Percentiles rank a stretch among this genome's conserved stretches.
Conservation (phyloP, 1,140 invertebrate genomes). For the Drosophila takahashii region DNA sequence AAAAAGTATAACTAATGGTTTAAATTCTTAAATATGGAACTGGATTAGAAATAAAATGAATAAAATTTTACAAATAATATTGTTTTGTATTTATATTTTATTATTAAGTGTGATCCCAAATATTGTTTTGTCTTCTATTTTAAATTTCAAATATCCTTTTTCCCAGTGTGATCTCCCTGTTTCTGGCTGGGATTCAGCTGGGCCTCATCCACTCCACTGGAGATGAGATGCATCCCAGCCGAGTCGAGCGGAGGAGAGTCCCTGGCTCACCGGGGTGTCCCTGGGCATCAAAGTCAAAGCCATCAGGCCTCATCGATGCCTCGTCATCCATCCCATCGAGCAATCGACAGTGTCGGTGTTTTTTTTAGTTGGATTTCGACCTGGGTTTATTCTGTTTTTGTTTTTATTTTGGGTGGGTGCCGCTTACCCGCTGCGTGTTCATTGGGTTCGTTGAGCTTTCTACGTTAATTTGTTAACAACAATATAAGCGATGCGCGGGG, state of each 20-base stretch:
- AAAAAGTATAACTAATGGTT: too few relatives aligned
- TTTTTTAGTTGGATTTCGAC: slow-evolving; percentile 35
- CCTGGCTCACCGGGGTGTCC: slow-evolving; percentile 73
- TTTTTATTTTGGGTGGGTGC: slow-evolving; percentile 62
- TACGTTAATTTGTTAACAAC: slow-evolving; percentile 82
- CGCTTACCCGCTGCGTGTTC: slow-evolving; percentile 66
- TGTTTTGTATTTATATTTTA: too few relatives aligned
- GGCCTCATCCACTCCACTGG: slow-evolving; percentile 27
- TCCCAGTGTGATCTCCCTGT: slow-evolving; percentile 1
- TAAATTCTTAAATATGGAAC: too few relatives aligned
- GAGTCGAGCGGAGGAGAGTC: slow-evolving; percentile 4
- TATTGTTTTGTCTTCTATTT: too few relatives aligned
- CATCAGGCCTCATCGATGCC: slow-evolving; percentile 54
- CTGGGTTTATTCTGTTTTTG: slow-evolving; percentile 19
- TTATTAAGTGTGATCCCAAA: too few relatives aligned
- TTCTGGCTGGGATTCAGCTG: slow-evolving; percentile 40
- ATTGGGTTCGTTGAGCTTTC: slow-evolving; percentile 78
- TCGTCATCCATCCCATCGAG: slow-evolving; percentile 59
- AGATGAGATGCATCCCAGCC: slow-evolving; percentile 36
- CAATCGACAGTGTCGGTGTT: slow-evolving; percentile 67
- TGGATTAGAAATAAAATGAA: too few relatives aligned
- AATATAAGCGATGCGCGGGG: slow-evolving; percentile 53
- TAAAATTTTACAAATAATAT: too few relatives aligned
- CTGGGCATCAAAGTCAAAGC: slow-evolving; percentile 72
- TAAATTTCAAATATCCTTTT: not conserved